Evolutionary conservation across 2,888 invertebrate genomes (phyloP).

Genomic region (Acanthosepion esculentum): DNA sequence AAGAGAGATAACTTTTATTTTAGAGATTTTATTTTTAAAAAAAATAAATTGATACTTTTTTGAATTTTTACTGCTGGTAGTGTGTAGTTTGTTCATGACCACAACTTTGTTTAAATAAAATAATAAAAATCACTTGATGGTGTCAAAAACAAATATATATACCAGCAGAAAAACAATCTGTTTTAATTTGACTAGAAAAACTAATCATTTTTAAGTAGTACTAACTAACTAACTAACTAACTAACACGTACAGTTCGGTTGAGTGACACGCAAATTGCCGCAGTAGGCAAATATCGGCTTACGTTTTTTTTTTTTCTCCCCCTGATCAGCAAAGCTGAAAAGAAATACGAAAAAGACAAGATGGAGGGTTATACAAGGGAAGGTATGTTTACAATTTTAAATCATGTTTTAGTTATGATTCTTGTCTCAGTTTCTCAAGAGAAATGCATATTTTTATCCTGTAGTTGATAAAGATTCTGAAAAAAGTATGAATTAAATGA

Average conservation of each 20-base stretch:
- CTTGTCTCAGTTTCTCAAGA: neutral
- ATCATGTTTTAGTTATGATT: neutral
- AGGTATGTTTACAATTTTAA: conserved; percentile 41
- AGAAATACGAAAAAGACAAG: conserved; percentile 39
- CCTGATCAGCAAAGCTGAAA: neutral
- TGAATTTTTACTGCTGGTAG: no score
- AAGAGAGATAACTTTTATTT: no score
- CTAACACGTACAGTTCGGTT: neutral
- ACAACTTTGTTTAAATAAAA: no score
- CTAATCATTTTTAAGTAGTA: no score
- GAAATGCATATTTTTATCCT: neutral
- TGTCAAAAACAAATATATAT: no score
- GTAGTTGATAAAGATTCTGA: neutral
- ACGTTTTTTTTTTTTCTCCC: neutral
- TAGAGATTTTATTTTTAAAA: no score
- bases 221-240: no score
- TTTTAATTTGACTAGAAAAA: no score
- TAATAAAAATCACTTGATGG: no score
- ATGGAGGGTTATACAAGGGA: conserved; percentile 43
- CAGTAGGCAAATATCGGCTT: neutral
- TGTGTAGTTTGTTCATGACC: no score
- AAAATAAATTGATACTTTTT: no score
- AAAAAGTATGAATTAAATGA: neutral
- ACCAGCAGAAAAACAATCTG: no score
- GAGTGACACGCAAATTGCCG: neutral